Percentiles rank a stretch among this genome's conserved stretches.
phyloP scores from a whole-genome alignment of 2,888 invertebrate genomes.

The Patella pellucida region DNA sequence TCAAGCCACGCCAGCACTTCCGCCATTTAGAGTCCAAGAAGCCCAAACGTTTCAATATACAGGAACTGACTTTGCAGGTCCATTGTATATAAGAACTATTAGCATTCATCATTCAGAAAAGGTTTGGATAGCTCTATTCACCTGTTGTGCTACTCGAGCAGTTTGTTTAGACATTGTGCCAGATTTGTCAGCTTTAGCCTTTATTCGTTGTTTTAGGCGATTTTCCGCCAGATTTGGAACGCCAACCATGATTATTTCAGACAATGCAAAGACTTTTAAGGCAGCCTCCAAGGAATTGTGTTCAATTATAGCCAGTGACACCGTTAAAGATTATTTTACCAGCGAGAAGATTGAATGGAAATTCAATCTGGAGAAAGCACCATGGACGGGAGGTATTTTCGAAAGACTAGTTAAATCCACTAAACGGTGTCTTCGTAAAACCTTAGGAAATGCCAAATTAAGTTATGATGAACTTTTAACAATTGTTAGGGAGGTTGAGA shows the following conservation, averaged over 20 bases:
- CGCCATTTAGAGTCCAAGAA: not conserved
- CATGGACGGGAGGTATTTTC: slow-evolving; percentile 9
- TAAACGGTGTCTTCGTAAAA: slow-evolving; percentile 11
- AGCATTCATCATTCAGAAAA: not conserved
- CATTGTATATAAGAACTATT: not conserved
- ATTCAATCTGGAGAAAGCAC: slow-evolving; percentile 14
- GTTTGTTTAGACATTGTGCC: not conserved
- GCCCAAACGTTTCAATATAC: not conserved
- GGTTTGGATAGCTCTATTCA: slow-evolving; percentile 13
- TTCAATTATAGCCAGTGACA: not conserved
- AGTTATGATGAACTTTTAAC: slow-evolving; percentile 17
- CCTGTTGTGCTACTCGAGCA: slow-evolving; percentile 16
- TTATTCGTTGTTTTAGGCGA: not conserved
- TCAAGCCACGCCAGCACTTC: not conserved
- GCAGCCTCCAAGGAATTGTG: not conserved
- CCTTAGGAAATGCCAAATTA: not conserved
- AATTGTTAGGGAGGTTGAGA: slow-evolving; percentile 14
- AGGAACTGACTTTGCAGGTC: slow-evolving; percentile 19
- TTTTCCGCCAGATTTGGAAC: not conserved
- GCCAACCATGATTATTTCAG: slow-evolving; percentile 7
- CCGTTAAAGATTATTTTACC: not conserved
- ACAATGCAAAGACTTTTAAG: slow-evolving; percentile 18
- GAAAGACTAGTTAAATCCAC: not conserved
- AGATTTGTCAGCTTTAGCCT: not conserved
- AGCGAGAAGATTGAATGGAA: not conserved